These are phyloP conservation scores for Spheniscus mendiculus DNA, from an alignment of 2,113 vertebrate species.

Conservation along the genomic window DNA sequence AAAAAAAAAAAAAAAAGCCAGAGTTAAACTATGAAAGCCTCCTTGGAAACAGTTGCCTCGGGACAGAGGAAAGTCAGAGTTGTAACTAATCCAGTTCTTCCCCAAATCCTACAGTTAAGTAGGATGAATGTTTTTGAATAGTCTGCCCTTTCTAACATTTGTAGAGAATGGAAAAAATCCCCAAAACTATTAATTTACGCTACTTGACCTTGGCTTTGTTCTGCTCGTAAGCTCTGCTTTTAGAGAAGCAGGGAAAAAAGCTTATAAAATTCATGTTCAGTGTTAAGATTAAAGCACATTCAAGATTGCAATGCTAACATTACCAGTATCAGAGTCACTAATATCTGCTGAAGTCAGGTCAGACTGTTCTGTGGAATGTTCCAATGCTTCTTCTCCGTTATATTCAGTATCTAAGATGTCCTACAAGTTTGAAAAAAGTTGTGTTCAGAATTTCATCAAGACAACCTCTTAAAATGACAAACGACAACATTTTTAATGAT, in stretches of 20 bases:
- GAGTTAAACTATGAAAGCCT: background rate
- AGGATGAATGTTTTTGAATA: background rate
- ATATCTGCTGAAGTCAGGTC: background rate
- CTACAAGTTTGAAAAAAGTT: background rate
- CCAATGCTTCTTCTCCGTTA: background rate
- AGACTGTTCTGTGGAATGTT: background rate
- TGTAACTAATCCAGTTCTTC: background rate
- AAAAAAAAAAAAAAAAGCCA: too few species aligned
- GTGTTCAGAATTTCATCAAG: background rate
- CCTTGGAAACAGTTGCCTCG: background rate
- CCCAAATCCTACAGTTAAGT: background rate
- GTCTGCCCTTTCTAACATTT: background rate
- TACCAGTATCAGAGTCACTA: slow-evolving; percentile 18
- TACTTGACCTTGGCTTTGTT: background rate
- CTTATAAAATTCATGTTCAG: background rate
- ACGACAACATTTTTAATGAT: background rate
- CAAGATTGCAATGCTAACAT: background rate
- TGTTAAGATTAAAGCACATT: background rate
- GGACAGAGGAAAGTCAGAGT: background rate
- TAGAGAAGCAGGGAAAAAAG: background rate
- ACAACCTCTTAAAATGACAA: background rate
- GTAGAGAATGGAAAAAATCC: background rate
- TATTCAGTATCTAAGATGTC: background rate
- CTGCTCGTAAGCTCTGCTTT: background rate
- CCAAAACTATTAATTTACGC: background rate